Conservation (phyloP, 2,797 vertebrate genomes). For the Rhynchotus rufescens region DNA sequence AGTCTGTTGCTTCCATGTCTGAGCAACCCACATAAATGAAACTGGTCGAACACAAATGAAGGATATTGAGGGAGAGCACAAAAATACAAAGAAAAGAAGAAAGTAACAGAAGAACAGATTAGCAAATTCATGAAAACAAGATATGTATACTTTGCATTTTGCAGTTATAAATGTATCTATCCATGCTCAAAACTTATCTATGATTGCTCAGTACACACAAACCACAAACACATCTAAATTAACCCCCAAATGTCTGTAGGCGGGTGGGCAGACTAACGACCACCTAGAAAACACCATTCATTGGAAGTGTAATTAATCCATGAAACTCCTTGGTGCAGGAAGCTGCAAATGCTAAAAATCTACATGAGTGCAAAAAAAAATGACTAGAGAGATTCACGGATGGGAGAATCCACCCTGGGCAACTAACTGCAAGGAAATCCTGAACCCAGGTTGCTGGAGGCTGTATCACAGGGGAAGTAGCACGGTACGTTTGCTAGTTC, state of each 20-base stretch:
- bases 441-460: neutral
- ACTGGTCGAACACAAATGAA: neutral
- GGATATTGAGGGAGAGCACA: neutral
- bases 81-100: neutral
- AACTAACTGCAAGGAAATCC: neutral
- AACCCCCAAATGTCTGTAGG: neutral
- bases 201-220: neutral
- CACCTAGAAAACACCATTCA: neutral
- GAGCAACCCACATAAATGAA: neutral
- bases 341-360: accelerated
- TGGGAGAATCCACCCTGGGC: neutral
- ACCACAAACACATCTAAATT: neutral
- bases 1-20: neutral
- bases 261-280: neutral
- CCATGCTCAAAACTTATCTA: neutral
- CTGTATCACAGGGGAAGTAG: neutral
- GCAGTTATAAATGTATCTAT: neutral
- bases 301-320: neutral
- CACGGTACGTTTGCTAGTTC: neutral
- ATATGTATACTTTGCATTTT: too few relatives aligned
- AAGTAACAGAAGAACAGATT: neutral
- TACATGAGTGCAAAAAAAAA: neutral
- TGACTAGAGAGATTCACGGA: neutral
- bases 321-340: neutral
- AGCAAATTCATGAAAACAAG: neutral